phyloP scores from a whole-genome alignment of 2,888 invertebrate species.

The Ernsta delagoae region DNA sequence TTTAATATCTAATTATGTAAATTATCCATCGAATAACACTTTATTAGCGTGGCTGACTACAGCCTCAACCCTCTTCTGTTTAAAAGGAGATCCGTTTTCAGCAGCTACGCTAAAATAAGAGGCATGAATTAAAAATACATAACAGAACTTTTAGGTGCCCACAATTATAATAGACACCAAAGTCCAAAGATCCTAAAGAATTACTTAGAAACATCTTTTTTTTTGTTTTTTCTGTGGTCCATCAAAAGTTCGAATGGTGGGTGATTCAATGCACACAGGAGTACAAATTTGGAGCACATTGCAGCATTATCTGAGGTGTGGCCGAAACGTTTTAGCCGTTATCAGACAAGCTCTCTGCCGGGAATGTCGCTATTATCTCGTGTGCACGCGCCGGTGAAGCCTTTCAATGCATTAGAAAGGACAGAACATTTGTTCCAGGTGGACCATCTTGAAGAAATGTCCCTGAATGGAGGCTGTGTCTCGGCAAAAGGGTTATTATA shows the following conservation, averaged over 20 bases:
- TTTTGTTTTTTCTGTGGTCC: not conserved
- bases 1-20: no score
- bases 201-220: not conserved
- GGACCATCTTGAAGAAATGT: no score
- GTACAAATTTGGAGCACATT: not conserved
- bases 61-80: no score
- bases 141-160: no score
- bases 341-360: slow-evolving; percentile 28
- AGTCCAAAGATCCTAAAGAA: not conserved
- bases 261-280: not conserved
- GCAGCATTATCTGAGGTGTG: not conserved
- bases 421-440: not conserved
- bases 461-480: no score
- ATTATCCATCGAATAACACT: no score
- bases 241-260: not conserved
- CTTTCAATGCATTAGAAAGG: slow-evolving; percentile 1
- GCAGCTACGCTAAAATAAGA: no score
- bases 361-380: slow-evolving; percentile 31
- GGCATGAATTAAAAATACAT: no score
- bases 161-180: no score
- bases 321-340: slow-evolving; percentile 25
- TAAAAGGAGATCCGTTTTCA: no score
- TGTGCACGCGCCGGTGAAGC: slow-evolving; percentile 28
- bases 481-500: no score
- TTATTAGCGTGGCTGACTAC: no score